These are phyloP conservation scores for Thalassarche chlororhynchos DNA, from an alignment of 2,113 vertebrate species.

Conservation along the genomic window DNA sequence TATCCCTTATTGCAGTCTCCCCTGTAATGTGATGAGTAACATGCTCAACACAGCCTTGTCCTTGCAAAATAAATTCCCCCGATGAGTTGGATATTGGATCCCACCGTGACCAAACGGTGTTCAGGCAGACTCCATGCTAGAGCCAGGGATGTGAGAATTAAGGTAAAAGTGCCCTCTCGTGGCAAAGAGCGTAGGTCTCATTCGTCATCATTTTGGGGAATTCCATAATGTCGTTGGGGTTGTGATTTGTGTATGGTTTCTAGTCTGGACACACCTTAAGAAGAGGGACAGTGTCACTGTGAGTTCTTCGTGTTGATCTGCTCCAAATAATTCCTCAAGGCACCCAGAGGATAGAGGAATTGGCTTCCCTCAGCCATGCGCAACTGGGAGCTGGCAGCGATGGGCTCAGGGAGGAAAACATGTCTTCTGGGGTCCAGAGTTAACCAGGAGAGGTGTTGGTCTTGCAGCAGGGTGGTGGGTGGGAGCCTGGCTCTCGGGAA, in stretches of 20 bases:
- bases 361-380: neutral
- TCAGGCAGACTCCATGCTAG: neutral
- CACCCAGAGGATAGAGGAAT: neutral
- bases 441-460: neutral
- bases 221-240: neutral
- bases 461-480: neutral
- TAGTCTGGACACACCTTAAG: neutral
- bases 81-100: neutral
- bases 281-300: neutral
- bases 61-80: neutral
- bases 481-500: neutral
- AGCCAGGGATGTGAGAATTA: neutral
- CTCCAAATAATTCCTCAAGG: neutral
- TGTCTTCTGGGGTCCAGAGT: neutral
- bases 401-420: neutral
- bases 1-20: neutral
- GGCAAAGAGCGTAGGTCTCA: neutral
- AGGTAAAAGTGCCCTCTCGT: conserved; percentile 4
- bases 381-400: neutral
- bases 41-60: neutral
- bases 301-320: neutral
- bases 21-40: rapidly evolving
- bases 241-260: neutral
- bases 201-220: neutral
- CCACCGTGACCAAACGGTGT: neutral